Conservation (phyloP, 2,888 invertebrate genomes). For the Drosophila subquinaria region DNA sequence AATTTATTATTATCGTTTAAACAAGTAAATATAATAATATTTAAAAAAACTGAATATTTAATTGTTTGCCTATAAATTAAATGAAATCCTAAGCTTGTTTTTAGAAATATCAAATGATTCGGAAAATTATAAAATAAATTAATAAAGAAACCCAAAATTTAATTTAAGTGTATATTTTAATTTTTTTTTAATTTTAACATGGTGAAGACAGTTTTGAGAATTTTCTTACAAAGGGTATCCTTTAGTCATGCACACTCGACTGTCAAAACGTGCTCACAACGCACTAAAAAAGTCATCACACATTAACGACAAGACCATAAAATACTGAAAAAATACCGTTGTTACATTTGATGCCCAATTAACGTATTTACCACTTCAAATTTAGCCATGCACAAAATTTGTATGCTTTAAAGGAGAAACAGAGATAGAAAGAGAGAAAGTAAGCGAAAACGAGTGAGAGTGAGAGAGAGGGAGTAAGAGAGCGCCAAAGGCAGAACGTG, state of each 20-base stretch:
- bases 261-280: neutral
- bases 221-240: neutral
- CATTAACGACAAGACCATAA: slow-evolving; percentile 17
- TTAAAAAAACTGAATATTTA: too few species aligned
- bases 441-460: neutral
- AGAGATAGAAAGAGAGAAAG: slow-evolving; percentile 9
- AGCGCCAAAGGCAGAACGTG: slow-evolving; percentile 56
- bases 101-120: too few species aligned
- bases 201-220: neutral
- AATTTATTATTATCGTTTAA: too few species aligned
- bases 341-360: slow-evolving; percentile 78
- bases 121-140: too few species aligned
- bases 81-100: too few species aligned
- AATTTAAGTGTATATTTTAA: too few species aligned
- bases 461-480: neutral
- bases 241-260: neutral
- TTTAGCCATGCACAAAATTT: slow-evolving; percentile 66
- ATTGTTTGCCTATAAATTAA: too few species aligned
- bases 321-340: slow-evolving; percentile 19
- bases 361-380: slow-evolving; percentile 73
- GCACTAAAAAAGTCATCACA: slow-evolving; percentile 13
- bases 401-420: slow-evolving; percentile 45
- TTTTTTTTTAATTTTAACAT: neutral
- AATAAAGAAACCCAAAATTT: too few species aligned
- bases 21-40: too few species aligned